Conservation (phyloP, 2,888 invertebrate species). For the Eupeodes latifasciatus region DNA sequence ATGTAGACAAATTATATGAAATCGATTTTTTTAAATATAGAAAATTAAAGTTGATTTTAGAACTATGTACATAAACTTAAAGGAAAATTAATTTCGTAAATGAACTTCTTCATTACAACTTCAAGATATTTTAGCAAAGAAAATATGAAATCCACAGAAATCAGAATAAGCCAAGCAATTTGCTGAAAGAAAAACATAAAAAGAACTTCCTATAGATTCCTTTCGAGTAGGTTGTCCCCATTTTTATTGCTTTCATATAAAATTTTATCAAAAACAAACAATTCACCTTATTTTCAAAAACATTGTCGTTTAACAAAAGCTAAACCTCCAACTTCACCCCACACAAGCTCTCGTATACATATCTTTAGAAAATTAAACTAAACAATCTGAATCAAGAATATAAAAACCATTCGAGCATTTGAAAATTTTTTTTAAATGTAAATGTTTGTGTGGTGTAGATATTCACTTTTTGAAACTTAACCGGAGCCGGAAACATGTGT, state of each 20-base stretch:
- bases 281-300: slow-evolving; percentile 30
- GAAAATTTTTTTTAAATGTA: slow-evolving; percentile 5
- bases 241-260: slow-evolving; percentile 9
- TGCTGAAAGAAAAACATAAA: background rate
- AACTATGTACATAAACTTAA: too few species aligned
- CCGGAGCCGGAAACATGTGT: slow-evolving; percentile 37
- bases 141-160: too few species aligned
- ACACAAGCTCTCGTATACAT: background rate
- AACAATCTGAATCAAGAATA: background rate
- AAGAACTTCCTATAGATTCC: background rate
- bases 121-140: too few species aligned
- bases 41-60: too few species aligned
- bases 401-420: slow-evolving; percentile 26
- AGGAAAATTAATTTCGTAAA: too few species aligned
- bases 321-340: background rate
- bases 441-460: background rate
- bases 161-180: background rate
- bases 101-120: too few species aligned
- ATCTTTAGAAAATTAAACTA: background rate
- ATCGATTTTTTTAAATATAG: too few species aligned
- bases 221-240: background rate
- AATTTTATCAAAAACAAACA: background rate
- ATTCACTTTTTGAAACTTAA: slow-evolving; percentile 13
- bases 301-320: slow-evolving; percentile 14
- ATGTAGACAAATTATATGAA: too few species aligned